These are phyloP conservation scores for Aegithalos caudatus DNA, from an alignment of 2,113 vertebrate genomes.

Conservation along the genomic window DNA sequence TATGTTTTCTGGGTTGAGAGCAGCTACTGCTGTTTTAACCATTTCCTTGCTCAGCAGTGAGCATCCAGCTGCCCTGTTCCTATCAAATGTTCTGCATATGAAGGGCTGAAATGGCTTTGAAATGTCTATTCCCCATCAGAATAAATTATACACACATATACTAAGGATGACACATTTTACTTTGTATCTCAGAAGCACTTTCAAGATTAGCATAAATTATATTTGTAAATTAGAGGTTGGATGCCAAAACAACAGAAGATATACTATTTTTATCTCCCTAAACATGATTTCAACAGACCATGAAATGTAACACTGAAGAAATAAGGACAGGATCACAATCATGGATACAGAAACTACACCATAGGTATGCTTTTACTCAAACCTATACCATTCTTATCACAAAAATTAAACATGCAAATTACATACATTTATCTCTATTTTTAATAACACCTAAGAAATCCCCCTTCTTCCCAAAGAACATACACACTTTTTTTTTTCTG, in stretches of 20 bases:
- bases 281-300: slow-evolving; percentile 53
- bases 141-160: slow-evolving; percentile 64
- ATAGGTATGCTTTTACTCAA: neutral
- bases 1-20: neutral
- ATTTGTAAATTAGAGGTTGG: slow-evolving; percentile 67
- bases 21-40: neutral
- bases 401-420: neutral
- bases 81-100: slow-evolving; percentile 24
- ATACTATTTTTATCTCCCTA: slow-evolving; percentile 66
- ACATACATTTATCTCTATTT: neutral
- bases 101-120: slow-evolving; percentile 53
- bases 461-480: neutral
- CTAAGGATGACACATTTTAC: slow-evolving; percentile 69
- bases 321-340: neutral
- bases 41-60: neutral
- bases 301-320: slow-evolving; percentile 25
- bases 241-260: slow-evolving; percentile 67
- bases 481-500: neutral
- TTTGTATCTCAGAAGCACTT: slow-evolving; percentile 66
- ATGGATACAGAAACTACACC: neutral
- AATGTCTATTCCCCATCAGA: slow-evolving; percentile 61
- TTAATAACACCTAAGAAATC: neutral
- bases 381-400: neutral
- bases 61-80: neutral
- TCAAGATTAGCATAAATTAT: slow-evolving; percentile 77